Percentiles rank a stretch among this genome's conserved stretches.
Evolutionary conservation across 2,888 invertebrate species (phyloP).

Genomic region (Calliphora vomitoria): DNA sequence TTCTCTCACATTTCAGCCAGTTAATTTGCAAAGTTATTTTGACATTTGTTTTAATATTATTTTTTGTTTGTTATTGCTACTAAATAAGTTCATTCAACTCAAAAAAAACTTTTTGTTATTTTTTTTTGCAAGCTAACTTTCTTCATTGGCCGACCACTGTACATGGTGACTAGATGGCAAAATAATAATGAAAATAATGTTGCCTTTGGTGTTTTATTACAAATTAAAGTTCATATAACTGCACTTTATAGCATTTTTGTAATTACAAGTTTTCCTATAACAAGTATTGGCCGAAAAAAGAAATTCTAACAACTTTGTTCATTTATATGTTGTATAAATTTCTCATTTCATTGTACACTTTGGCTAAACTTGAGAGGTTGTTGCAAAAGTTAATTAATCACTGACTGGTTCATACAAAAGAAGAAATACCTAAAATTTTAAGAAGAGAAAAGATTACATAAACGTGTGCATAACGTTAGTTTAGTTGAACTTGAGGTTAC

Average conservation of each 20-base stretch:
- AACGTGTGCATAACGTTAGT: conserved; percentile 7
- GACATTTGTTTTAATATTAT: not conserved
- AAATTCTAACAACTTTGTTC: not conserved
- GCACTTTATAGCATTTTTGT: conserved; percentile 9
- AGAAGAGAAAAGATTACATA: conserved; percentile 2
- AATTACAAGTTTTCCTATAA: not conserved
- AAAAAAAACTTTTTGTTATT: not conserved
- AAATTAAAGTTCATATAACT: conserved; percentile 35
- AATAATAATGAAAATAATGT: not conserved
- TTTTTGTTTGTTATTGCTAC: not conserved
- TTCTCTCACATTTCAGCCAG: not conserved
- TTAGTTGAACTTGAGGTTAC: conserved; percentile 9
- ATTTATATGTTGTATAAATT: not conserved
- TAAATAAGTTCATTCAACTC: conserved; percentile 4
- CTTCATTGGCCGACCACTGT: not conserved
- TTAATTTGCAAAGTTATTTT: not conserved
- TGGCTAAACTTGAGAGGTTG: not conserved
- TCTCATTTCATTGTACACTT: not conserved
- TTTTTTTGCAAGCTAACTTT: not conserved
- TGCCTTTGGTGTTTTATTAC: conserved; percentile 11
- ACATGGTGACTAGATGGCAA: not conserved
- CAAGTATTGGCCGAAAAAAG: not conserved
- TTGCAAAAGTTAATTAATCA: conserved; percentile 23
- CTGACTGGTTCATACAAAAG: not conserved
- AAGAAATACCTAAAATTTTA: not conserved